Conservation (phyloP, 2,113 vertebrate species). For the Hemibates koningsi region DNA sequence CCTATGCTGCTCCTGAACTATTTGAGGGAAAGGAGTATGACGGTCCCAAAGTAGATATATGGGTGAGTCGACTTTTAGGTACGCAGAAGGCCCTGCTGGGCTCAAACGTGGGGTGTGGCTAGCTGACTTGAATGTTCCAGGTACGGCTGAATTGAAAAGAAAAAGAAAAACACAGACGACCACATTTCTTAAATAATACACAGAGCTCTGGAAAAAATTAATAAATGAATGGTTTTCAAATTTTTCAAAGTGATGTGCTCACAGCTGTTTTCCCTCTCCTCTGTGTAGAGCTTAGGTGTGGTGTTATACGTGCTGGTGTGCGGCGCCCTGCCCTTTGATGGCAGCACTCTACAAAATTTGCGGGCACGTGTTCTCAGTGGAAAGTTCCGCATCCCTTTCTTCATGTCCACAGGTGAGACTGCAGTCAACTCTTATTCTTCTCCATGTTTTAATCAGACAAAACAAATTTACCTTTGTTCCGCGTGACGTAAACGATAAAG, state of each 20-base stretch:
- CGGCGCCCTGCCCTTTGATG: slow-evolving; percentile 93
- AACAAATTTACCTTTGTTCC: not conserved
- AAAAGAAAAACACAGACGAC: not conserved
- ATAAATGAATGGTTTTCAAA: not conserved
- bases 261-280: not conserved
- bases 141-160: not conserved
- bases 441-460: not conserved
- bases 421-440: not conserved
- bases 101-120: not conserved
- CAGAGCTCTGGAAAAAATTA: not conserved
- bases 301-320: slow-evolving; percentile 96
- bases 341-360: slow-evolving; percentile 97
- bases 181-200: not conserved
- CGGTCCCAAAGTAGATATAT: slow-evolving; percentile 97
- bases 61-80: slow-evolving; percentile 73
- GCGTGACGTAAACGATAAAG: not conserved
- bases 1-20: slow-evolving; percentile 93
- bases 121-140: not conserved
- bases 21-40: slow-evolving; percentile 99
- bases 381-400: slow-evolving; percentile 98
- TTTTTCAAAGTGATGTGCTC: not conserved
- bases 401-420: slow-evolving; percentile 96
- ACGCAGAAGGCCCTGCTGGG: not conserved
- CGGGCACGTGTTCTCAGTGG: slow-evolving; percentile 93
- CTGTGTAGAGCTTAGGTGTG: slow-evolving; percentile 87